A percentile compares a stretch with the other conserved stretches of the same genome.
phyloP scores from a whole-genome alignment of 92 coral and sea anemone genomes.

The Siderastrea siderea region DNA sequence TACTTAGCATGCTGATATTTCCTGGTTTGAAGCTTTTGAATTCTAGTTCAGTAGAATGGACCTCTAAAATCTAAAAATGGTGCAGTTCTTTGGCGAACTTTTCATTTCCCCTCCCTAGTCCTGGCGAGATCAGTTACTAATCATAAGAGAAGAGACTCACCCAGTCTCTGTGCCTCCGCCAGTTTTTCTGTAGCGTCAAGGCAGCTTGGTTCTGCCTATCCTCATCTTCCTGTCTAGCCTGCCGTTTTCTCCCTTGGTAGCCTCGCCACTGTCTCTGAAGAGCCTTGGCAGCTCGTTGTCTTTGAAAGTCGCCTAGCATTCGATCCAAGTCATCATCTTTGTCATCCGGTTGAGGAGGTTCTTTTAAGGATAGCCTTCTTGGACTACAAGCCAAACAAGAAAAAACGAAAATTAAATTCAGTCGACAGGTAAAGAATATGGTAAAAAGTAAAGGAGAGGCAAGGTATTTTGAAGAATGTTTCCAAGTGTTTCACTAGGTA shows the following conservation, averaged over 20 bases:
- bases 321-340: conserved; percentile 62
- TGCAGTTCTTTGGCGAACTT: too few species aligned
- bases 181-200: conserved; percentile 87
- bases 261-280: conserved; percentile 82
- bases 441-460: too few species aligned
- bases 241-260: conserved; percentile 62
- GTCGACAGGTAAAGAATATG: too few species aligned
- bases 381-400: conserved; percentile 20
- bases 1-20: too few species aligned
- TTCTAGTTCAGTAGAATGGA: too few species aligned
- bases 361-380: conserved; percentile 50
- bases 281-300: conserved; percentile 78
- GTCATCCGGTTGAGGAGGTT: conserved; percentile 1
- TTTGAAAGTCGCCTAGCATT: conserved; percentile 71
- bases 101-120: too few species aligned
- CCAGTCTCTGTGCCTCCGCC: conserved; percentile 83
- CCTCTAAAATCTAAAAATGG: too few species aligned
- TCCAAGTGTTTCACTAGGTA: too few species aligned
- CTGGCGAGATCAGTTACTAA: not conserved
- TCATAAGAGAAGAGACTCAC: conserved; percentile 30
- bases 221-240: conserved; percentile 29
- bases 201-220: conserved; percentile 84
- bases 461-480: too few species aligned
- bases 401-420: not conserved
- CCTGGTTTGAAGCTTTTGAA: too few species aligned